These are phyloP conservation scores for Anticlea derivata DNA, from an alignment of 2,888 invertebrate genomes.

Conservation along the genomic window DNA sequence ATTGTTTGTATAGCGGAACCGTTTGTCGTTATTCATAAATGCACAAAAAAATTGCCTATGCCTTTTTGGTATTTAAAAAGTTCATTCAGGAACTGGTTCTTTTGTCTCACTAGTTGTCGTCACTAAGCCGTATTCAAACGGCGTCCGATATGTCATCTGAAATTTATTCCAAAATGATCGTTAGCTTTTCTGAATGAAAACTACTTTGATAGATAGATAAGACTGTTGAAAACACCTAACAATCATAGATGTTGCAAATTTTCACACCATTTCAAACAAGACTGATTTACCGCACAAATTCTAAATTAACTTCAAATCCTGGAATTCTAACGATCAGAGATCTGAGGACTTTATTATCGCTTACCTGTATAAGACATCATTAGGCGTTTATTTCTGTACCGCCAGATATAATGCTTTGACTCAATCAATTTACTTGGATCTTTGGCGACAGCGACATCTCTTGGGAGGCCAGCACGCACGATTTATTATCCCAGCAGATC, in stretches of 20 bases:
- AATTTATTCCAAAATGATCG: too few relatives aligned
- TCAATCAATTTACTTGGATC: slow-evolving; percentile 70
- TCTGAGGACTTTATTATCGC: slow-evolving; percentile 77
- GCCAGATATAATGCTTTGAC: slow-evolving; percentile 68
- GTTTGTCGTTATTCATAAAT: slow-evolving; percentile 46
- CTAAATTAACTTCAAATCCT: slow-evolving; percentile 51
- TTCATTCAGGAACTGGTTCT: slow-evolving; percentile 20
- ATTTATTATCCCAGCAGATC: slow-evolving; percentile 70
- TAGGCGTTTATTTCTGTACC: slow-evolving; percentile 76
- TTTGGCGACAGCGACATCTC: slow-evolving; percentile 75
- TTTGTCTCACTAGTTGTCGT: too few relatives aligned
- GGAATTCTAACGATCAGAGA: slow-evolving; percentile 72
- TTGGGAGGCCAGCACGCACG: slow-evolving; percentile 77
- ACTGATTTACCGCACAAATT: slow-evolving; percentile 39
- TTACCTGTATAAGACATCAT: slow-evolving; percentile 80
- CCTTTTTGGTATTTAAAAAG: not conserved
- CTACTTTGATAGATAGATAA: not conserved
- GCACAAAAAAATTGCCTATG: slow-evolving; percentile 23
- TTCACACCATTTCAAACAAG: slow-evolving; percentile 31
- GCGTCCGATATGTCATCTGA: too few relatives aligned
- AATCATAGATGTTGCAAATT: slow-evolving; percentile 24
- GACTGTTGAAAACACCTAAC: slow-evolving; percentile 8
- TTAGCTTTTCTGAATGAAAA: too few relatives aligned
- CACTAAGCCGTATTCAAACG: too few relatives aligned
- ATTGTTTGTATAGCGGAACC: slow-evolving; percentile 77